Evolutionary conservation across 1,140 invertebrate genomes (phyloP), one percentile per base, ranked within the genome.

Genomic region (Aphidius gifuensis): DNA sequence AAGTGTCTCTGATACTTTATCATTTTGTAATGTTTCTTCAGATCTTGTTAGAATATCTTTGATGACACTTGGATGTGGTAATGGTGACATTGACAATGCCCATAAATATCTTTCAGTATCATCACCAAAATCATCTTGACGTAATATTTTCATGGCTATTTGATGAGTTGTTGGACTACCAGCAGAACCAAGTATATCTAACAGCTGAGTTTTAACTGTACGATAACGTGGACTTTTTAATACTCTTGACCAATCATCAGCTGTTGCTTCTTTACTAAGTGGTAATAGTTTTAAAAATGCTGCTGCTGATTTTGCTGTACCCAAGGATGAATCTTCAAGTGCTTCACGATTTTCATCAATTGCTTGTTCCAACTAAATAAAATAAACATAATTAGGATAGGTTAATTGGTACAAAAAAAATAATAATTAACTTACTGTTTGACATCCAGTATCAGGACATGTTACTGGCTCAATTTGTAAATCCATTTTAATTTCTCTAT

Each of bases 51-150:
- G 70, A 0, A 88, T 71, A 77, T 90, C 86, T 69, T 83, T 78
- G 16, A 89, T 76, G 9, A 91, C 82, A 39, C 84, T 78, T 6
- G 82, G 71, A 47, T 78, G 40, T 1, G 77, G 78, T 5, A 66
- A 64, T 5, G 75, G 71, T 0, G 85, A 85, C 5, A 90, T 74
- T 0, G 90, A 89, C 9, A 92, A 68, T 0, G 86, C 84, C 83
- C 91, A 87, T 1, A 92, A 76, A 74, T 92, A 92, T 61, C 90
- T 80, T 69, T 93, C 91, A 5, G 84, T 83, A 11, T 85, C 73
- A 60, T 89, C 85, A 3, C 85, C 83, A 3, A 78, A 77, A 5
- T 82, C 76, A 60, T 87, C 83, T 46, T 88, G 85, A 57, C 85
- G 83, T 1, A 91, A 77, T 44, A 83, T 72, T 53, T 86, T 85